These are phyloP conservation scores for Taxidea taxus DNA, from an alignment of 2,113 vertebrate genomes.

Conservation along the genomic window DNA sequence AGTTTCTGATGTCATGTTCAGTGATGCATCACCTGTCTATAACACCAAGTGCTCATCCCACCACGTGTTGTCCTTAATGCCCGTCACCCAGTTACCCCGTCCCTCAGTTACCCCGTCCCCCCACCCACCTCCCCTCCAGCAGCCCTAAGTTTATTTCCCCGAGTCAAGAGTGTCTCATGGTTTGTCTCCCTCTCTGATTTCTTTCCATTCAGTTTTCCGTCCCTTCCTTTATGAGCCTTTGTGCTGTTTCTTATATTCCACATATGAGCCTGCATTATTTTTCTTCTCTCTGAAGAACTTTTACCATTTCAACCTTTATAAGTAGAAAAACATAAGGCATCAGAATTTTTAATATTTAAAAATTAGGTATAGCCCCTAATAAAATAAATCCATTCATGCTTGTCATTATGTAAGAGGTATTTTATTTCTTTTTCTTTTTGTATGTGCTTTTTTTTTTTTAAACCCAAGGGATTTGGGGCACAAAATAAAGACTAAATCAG, in stretches of 20 bases:
- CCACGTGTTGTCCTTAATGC: background rate
- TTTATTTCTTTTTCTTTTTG: background rate
- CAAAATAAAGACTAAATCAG: background rate
- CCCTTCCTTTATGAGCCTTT: background rate
- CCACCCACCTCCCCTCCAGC: background rate
- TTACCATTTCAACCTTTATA: background rate
- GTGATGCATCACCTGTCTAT: background rate
- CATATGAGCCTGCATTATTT: background rate
- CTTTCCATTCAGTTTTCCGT: background rate
- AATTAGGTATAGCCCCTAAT: background rate
- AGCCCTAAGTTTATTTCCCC: background rate
- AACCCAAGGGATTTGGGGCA: background rate
- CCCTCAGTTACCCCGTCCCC: too few relatives aligned
- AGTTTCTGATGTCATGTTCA: background rate
- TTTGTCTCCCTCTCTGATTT: background rate
- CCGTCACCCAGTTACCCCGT: background rate
- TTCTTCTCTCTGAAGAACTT: background rate
- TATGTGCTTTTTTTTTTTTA: background rate
- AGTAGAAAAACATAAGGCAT: background rate
- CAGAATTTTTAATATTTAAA: background rate
- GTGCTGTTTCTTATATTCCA: background rate
- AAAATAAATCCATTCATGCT: background rate
- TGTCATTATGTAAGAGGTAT: background rate
- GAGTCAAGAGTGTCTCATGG: background rate
- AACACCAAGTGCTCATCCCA: background rate